phyloP scores from a whole-genome alignment of 1,140 invertebrate species.

The Adelges cooleyi region DNA sequence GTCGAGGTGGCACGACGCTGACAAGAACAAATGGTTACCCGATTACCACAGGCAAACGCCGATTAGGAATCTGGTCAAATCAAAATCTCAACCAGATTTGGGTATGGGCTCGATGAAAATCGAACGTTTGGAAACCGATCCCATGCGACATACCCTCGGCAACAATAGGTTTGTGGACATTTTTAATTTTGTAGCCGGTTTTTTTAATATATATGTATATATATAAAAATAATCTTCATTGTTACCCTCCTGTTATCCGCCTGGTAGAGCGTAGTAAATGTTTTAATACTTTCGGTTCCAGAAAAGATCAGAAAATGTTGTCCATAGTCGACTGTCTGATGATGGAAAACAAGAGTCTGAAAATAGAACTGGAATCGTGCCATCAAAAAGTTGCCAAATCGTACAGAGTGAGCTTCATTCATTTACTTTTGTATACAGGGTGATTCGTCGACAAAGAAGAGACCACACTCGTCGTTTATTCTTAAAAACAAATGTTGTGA shows the following conservation, averaged over 20 bases:
- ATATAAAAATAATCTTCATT: conserved; percentile 9
- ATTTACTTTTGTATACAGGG: conserved; percentile 13
- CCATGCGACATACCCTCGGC: conserved; percentile 33
- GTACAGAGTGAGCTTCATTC: conserved; percentile 52
- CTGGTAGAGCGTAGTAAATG: too few relatives aligned
- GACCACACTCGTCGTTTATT: too few relatives aligned
- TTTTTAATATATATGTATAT: too few relatives aligned
- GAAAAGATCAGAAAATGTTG: conserved; percentile 44
- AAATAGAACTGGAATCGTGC: conserved; percentile 65
- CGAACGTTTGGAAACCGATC: conserved; percentile 24
- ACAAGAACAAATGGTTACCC: neutral
- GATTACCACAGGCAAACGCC: neutral
- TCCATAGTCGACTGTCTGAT: conserved; percentile 74
- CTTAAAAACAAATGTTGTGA: too few relatives aligned
- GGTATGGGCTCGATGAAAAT: conserved; percentile 35
- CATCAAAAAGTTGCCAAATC: conserved; percentile 76
- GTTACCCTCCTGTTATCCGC: neutral
- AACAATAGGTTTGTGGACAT: conserved; percentile 16
- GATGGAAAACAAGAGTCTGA: conserved; percentile 71
- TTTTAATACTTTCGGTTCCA: conserved; percentile 19
- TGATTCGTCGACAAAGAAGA: too few relatives aligned
- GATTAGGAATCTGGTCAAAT: conserved; percentile 39
- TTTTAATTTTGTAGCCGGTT: too few relatives aligned
- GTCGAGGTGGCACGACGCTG: conserved; percentile 16
- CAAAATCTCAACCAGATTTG: conserved; percentile 64